Percentiles rank a stretch among this genome's conserved stretches.
Evolutionary conservation across 2,888 invertebrate species (phyloP).

Genomic region (Eumerus sabulonum): DNA sequence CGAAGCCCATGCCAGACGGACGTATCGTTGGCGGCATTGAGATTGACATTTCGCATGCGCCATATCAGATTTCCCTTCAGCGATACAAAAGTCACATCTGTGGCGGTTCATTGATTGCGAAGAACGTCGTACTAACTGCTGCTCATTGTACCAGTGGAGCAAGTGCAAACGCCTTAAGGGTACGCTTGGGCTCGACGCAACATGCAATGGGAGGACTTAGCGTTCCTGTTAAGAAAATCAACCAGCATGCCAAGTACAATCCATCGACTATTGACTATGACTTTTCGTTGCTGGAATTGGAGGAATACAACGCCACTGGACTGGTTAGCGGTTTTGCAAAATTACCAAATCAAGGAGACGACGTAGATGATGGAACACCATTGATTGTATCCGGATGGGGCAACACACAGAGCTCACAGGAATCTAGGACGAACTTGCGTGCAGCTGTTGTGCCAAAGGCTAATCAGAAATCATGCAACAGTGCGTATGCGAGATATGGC

Average conservation of each 20-base stretch:
- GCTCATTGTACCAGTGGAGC: conserved; percentile 77
- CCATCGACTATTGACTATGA: conserved; percentile 77
- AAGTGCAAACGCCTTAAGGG: conserved; percentile 61
- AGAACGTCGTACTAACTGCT: conserved; percentile 77
- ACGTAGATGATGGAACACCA: conserved; percentile 72
- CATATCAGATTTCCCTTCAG: conserved; percentile 79
- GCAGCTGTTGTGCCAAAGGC: conserved; percentile 73
- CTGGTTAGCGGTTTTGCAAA: conserved; percentile 70
- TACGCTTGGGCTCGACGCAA: conserved; percentile 77
- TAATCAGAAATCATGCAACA: conserved; percentile 71
- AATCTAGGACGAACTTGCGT: conserved; percentile 70
- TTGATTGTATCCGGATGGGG: conserved; percentile 77
- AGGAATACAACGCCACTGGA: conserved; percentile 61
- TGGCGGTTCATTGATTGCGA: conserved; percentile 78
- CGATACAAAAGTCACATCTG: conserved; percentile 76
- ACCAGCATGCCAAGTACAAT: conserved; percentile 76
- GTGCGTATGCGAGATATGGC: conserved; percentile 71
- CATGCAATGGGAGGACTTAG: conserved; percentile 75
- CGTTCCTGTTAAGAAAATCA: conserved; percentile 72
- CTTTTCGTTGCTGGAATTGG: conserved; percentile 77
- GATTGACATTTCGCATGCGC: conserved; percentile 76
- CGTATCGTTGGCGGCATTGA: conserved; percentile 78
- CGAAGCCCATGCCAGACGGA: conserved; percentile 71
- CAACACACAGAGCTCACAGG: conserved; percentile 71
- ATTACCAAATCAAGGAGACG: conserved; percentile 71